Conservation (phyloP, 2,113 vertebrate genomes). For the Zeus faber region DNA sequence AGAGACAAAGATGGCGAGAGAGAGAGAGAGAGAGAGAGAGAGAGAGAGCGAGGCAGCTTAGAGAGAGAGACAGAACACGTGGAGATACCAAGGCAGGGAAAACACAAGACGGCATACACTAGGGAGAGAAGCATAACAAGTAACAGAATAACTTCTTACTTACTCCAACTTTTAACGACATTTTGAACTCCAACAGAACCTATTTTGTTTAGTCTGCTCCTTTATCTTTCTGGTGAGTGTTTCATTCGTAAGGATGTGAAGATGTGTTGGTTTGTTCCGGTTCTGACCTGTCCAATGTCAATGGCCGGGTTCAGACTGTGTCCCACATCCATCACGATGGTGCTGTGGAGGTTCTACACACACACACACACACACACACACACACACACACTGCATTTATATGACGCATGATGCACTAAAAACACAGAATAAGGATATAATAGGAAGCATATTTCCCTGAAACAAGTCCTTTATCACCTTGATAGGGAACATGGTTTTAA, state of each 20-base stretch:
- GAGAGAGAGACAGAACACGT: neutral
- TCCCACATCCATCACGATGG: conserved; percentile 97
- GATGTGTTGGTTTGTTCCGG: neutral
- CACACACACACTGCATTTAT: neutral
- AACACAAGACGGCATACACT: neutral
- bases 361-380: neutral
- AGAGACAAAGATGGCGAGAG: neutral
- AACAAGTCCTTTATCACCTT: no score
- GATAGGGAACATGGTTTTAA: no score
- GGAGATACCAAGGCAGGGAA: neutral
- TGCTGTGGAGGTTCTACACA: conserved; percentile 85
- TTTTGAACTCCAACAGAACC: neutral
- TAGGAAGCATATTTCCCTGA: no score
- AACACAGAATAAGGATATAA: no score
- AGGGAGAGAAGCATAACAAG: neutral
- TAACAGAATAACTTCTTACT: neutral
- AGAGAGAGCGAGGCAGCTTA: neutral
- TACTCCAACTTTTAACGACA: no score
- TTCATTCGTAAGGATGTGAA: neutral
- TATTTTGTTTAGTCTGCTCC: neutral
- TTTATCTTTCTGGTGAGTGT: neutral
- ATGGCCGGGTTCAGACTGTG: conserved; percentile 93
- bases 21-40: neutral
- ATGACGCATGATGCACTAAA: no score
- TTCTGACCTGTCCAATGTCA: conserved; percentile 91